Base-by-base conservation (phyloP, 1,140 invertebrate genomes). In the Helicoverpa armigera region DNA sequence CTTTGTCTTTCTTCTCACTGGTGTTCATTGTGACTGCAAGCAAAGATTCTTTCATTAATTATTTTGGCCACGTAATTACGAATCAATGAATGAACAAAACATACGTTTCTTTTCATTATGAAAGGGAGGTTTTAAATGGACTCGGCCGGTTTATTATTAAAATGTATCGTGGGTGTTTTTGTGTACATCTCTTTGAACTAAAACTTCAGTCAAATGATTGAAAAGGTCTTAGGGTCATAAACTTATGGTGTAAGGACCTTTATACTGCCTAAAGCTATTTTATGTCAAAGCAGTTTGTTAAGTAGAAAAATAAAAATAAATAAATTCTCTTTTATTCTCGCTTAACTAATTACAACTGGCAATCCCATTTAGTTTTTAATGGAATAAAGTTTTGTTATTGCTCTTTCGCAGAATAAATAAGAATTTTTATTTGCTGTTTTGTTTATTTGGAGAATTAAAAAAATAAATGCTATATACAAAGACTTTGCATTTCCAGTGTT, bases 341-440 rank as follows among this genome's bases (percentile, higher is more conserved):
- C n/a, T 16, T 56, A 16, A 56, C n/a, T 9, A 56, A 56, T 56
- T 56, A 56, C 3, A 35, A 35, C 35, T 35, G 35, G n/a, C 54
- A 56, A 56, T 56, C 54, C n/a, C n/a, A 56, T 56, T 16, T 56
- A 56, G 35, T 35, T 35, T 35, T 35, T 35, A 56, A 56, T 56
- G n/a, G 16, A 56, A 56, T 16, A 16, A 56, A 56, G 16, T 16
- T 56, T 56, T 56, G 35, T 56, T 56, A 56, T 56, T n/a, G 35
- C 35, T 35, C 35, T 35, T 16, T 56, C 54, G 2, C n/a, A 16
- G 9, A 56, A 56, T 56, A n/a, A 56, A 56, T 16, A 56, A 56
- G 54, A 56, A 56, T 56, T 56, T 56, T 56, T 16, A 9, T n/a
- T n/a, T n/a, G 13, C 7, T 35, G 1, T 35, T 35, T 35, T 7